phyloP scores from a whole-genome alignment of 2,888 invertebrate genomes.

The Drosophila cracens region DNA sequence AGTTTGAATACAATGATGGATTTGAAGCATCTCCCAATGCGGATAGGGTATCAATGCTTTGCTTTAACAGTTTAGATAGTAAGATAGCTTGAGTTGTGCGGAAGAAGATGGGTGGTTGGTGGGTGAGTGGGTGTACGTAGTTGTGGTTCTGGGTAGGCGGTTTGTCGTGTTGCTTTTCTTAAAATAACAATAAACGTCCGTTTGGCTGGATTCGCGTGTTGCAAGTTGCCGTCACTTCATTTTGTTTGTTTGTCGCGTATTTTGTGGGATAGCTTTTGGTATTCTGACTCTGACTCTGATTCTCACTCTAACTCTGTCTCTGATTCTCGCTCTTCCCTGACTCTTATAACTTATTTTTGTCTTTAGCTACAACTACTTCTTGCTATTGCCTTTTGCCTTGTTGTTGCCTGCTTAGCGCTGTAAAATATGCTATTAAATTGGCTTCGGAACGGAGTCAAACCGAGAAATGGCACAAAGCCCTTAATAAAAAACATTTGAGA shows the following conservation, averaged over 20 bases:
- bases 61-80: conserved; percentile 11
- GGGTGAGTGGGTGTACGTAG: background rate
- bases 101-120: background rate
- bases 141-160: conserved; percentile 12
- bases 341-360: conserved; percentile 13
- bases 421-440: conserved; percentile 82
- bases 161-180: conserved; percentile 74
- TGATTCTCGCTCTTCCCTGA: background rate
- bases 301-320: background rate
- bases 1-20: background rate
- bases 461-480: conserved; percentile 56
- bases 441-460: conserved; percentile 75
- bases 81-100: conserved; percentile 24
- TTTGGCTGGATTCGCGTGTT: conserved; percentile 56
- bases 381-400: conserved; percentile 29
- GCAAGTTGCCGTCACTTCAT: conserved; percentile 70
- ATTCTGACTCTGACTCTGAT: conserved; percentile 17
- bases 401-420: conserved; percentile 76
- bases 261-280: conserved; percentile 42
- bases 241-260: conserved; percentile 74
- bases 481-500: conserved; percentile 60
- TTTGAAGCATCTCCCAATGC: background rate
- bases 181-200: conserved; percentile 79
- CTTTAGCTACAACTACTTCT: conserved; percentile 28
- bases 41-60: conserved; percentile 18